Percentiles rank a stretch among this genome's conserved stretches.
Evolutionary conservation across 2,888 invertebrate genomes (phyloP).

Genomic region (Drosophila mimetica): DNA sequence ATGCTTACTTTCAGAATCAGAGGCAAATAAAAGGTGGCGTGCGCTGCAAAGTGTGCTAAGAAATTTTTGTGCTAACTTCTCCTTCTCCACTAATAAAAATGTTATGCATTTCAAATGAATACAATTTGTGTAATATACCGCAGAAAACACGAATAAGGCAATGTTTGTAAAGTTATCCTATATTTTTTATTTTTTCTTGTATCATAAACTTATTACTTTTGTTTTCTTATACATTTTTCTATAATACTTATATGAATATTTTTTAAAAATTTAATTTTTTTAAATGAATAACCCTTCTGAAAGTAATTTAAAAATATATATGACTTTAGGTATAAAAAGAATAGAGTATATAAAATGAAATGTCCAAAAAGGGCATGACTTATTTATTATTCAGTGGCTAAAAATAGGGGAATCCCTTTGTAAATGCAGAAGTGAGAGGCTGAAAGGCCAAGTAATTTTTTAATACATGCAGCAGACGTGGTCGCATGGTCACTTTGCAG

Average conservation of each 20-base stretch:
- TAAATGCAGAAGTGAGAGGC: constrained; percentile 24
- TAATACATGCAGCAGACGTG: constrained; percentile 59
- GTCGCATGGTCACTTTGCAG: constrained; percentile 53
- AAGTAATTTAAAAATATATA: no score
- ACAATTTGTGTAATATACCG: not conserved
- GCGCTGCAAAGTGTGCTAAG: constrained; percentile 43
- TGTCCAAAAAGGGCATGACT: constrained; percentile 26
- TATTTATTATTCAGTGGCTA: constrained; percentile 63
- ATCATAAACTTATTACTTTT: not conserved
- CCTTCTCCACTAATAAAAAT: constrained; percentile 42
- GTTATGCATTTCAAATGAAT: constrained; percentile 48
- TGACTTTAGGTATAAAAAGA: no score
- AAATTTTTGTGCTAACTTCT: constrained; percentile 20
- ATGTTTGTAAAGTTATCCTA: no score
- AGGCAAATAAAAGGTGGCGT: constrained; percentile 20
- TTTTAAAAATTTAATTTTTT: not conserved
- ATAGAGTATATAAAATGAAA: constrained; percentile 16
- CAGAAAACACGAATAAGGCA: not conserved
- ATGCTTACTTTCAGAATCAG: constrained; percentile 5
- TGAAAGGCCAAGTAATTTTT: constrained; percentile 60
- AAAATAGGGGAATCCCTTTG: constrained; percentile 10
- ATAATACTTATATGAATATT: not conserved
- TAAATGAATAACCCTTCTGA: no score
- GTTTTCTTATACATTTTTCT: no score
- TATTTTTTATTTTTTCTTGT: not conserved